phyloP scores from a whole-genome alignment of 2,888 invertebrate genomes.

The Drosophila cognata region DNA sequence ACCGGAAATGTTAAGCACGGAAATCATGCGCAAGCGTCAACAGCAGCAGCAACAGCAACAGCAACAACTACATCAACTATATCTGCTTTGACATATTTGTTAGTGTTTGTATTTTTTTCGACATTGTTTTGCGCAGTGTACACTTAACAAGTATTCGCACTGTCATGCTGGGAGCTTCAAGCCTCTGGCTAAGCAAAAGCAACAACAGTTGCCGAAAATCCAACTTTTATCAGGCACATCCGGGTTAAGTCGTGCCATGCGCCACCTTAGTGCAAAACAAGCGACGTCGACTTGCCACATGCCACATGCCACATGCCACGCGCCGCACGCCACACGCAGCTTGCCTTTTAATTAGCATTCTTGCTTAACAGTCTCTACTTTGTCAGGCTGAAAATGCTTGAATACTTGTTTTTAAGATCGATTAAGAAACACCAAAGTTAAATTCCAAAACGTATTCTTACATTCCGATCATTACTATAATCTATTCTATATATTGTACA shows the following conservation, averaged over 20 bases:
- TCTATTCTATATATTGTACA: background rate
- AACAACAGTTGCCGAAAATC: constrained; percentile 27
- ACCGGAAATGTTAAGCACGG: constrained; percentile 74
- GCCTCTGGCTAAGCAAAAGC: constrained; percentile 16
- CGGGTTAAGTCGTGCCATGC: constrained; percentile 35
- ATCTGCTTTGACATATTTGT: constrained; percentile 49
- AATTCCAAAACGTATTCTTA: background rate
- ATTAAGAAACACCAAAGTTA: background rate
- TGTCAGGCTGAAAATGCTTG: constrained; percentile 13
- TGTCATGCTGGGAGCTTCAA: constrained; percentile 40
- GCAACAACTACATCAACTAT: constrained; percentile 10
- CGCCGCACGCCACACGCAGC: background rate
- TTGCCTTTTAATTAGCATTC: constrained; percentile 48
- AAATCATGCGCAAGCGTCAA: constrained; percentile 68
- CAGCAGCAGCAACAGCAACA: constrained; percentile 25
- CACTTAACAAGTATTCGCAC: constrained; percentile 37
- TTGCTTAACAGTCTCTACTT: constrained; percentile 18
- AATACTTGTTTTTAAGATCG: background rate
- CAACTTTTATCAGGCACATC: constrained; percentile 17
- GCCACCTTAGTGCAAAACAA: constrained; percentile 32
- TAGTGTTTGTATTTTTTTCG: constrained; percentile 32
- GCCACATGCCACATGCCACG: background rate
- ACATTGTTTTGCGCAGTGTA: constrained; percentile 32
- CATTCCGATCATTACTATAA: background rate
- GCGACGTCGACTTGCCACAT: constrained; percentile 11